Percentiles rank a stretch among this genome's conserved stretches.
phyloP scores from a whole-genome alignment of 2,888 invertebrate species.

The Temnothorax ravouxi region DNA sequence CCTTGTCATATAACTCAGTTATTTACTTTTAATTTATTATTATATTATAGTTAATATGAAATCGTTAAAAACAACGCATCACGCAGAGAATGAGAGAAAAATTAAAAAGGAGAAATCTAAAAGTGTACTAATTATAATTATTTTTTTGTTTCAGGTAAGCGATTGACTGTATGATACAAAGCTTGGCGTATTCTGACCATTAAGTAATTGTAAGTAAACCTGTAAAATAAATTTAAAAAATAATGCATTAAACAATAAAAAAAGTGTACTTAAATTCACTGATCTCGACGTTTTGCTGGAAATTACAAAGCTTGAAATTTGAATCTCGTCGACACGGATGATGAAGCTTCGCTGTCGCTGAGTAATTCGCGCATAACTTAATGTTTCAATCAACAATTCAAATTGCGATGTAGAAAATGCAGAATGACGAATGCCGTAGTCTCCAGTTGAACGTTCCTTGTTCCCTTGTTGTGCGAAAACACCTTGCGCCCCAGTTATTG shows the following conservation, averaged over 20 bases:
- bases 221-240: constrained; percentile 13
- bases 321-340: constrained; percentile 35
- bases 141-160: constrained; percentile 74
- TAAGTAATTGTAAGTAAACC: constrained; percentile 9
- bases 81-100: background rate
- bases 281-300: constrained; percentile 29
- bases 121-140: background rate
- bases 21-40: background rate
- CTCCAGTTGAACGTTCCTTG: constrained; percentile 54
- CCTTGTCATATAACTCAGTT: background rate
- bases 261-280: background rate
- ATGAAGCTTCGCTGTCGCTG: constrained; percentile 36
- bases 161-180: background rate
- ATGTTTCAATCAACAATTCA: constrained; percentile 77
- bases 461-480: constrained; percentile 48
- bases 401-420: constrained; percentile 71
- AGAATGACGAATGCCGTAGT: constrained; percentile 58
- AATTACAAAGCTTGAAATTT: constrained; percentile 49
- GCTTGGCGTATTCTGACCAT: background rate
- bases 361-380: constrained; percentile 74
- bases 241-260: background rate
- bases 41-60: background rate
- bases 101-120: background rate
- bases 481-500: constrained; percentile 59
- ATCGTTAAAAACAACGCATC: background rate